Conservation (phyloP, 2,797 vertebrate genomes). For the Sebastes steindachneri region DNA sequence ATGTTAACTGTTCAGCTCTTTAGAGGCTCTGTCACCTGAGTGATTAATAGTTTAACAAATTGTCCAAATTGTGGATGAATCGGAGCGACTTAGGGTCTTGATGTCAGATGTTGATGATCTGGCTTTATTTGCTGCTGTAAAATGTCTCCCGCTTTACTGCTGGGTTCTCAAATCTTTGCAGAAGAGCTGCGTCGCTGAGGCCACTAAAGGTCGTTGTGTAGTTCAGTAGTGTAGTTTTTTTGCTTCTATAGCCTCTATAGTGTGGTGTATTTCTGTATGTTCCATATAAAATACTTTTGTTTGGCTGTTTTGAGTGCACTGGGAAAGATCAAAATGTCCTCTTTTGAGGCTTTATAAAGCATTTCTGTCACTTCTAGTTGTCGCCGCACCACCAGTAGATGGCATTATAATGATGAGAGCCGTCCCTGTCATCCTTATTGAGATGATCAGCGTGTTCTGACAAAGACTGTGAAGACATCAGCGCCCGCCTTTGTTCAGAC, state of each 20-base stretch:
- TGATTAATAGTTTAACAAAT: constrained; percentile 83
- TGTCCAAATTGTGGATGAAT: constrained; percentile 85
- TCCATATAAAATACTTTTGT: neutral
- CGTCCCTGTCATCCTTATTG: constrained; percentile 19
- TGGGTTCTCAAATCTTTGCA: constrained; percentile 62
- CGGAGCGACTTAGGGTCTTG: constrained; percentile 67
- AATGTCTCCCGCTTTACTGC: constrained; percentile 77
- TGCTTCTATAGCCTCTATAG: neutral
- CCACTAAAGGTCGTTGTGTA: constrained; percentile 32
- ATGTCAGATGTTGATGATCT: constrained; percentile 79
- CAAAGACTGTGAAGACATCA: constrained; percentile 46
- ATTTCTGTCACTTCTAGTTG: neutral
- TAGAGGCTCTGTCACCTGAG: constrained; percentile 66
- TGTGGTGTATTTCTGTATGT: neutral
- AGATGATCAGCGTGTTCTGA: constrained; percentile 29
- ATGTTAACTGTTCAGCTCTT: constrained; percentile 72
- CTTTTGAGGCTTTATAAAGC: neutral
- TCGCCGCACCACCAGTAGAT: constrained; percentile 55
- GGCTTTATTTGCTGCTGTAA: constrained; percentile 81
- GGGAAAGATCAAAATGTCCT: neutral
- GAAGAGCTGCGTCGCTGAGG: constrained; percentile 53
- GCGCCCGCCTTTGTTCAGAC: constrained; percentile 26
- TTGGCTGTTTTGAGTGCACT: neutral
- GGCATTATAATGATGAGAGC: constrained; percentile 54
- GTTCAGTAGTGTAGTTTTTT: constrained; percentile 44